phyloP scores from a whole-genome alignment of 2,888 invertebrate species.

The Drosophila pegasa region DNA sequence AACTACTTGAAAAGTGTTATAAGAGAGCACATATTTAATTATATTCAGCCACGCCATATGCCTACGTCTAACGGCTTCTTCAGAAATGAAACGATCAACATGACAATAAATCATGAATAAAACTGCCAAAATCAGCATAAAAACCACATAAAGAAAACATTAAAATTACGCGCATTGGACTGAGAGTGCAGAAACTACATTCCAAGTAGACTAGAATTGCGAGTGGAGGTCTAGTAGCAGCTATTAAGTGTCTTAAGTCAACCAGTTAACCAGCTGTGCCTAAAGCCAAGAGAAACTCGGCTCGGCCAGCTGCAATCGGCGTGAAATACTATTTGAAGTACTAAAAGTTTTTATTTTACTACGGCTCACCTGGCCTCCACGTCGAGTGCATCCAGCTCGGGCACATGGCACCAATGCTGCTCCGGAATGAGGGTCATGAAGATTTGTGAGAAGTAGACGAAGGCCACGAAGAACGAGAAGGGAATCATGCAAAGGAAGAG shows the following conservation, averaged over 20 bases:
- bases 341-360: background rate
- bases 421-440: conserved; percentile 93
- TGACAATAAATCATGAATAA: conserved; percentile 13
- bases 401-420: conserved; percentile 93
- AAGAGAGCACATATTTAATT: background rate
- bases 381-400: conserved; percentile 87
- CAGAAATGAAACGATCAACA: conserved; percentile 13
- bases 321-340: conserved; percentile 10
- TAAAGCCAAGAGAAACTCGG: conserved; percentile 25
- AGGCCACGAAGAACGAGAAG: conserved; percentile 94
- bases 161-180: conserved; percentile 11
- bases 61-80: background rate
- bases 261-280: conserved; percentile 14
- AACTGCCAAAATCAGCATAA: conserved; percentile 26
- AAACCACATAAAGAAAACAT: conserved; percentile 19
- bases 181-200: conserved; percentile 19
- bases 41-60: background rate
- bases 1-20: background rate
- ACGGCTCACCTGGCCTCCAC: conserved; percentile 86
- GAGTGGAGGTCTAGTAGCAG: background rate
- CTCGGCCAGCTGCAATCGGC: conserved; percentile 2
- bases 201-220: conserved; percentile 15
- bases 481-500: conserved; percentile 94
- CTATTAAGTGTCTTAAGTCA: conserved; percentile 16
- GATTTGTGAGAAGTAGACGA: conserved; percentile 95